phyloP scores from a whole-genome alignment of 2,888 invertebrate species.

The Crioceris asparagi region DNA sequence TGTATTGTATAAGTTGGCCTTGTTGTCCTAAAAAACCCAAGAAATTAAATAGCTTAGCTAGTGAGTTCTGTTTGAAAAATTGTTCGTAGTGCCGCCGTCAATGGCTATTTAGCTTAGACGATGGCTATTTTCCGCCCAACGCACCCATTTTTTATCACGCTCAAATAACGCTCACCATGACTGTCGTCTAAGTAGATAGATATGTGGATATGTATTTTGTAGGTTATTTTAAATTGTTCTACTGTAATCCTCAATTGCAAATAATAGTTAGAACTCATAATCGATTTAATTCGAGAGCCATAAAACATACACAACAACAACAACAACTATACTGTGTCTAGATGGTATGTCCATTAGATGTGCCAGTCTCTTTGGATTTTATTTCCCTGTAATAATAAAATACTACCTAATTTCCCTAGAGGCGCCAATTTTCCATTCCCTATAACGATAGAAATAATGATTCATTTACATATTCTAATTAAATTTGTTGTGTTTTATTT shows the following conservation, averaged over 20 bases:
- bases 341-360: not conserved
- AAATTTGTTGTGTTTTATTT: constrained; percentile 12
- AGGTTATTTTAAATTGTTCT: not conserved
- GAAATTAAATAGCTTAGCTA: too few relatives aligned
- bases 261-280: not conserved
- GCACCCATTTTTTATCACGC: too few relatives aligned
- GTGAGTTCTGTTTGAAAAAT: too few relatives aligned
- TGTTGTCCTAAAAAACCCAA: too few relatives aligned
- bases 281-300: too few relatives aligned
- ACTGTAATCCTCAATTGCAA: not conserved
- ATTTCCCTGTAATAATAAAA: constrained; percentile 4
- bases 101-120: too few relatives aligned
- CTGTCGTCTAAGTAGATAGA: not conserved
- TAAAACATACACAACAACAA: too few relatives aligned
- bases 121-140: too few relatives aligned
- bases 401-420: constrained; percentile 17
- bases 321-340: too few relatives aligned
- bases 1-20: too few relatives aligned
- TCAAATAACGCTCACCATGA: too few relatives aligned
- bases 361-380: not conserved
- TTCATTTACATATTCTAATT: constrained; percentile 17
- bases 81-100: too few relatives aligned
- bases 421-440: constrained; percentile 16
- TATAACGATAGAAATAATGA: constrained; percentile 16
- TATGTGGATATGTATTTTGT: not conserved